These are phyloP conservation scores for Sminthurinus aureus DNA, from an alignment of 2,888 invertebrate species.

Conservation along the genomic window DNA sequence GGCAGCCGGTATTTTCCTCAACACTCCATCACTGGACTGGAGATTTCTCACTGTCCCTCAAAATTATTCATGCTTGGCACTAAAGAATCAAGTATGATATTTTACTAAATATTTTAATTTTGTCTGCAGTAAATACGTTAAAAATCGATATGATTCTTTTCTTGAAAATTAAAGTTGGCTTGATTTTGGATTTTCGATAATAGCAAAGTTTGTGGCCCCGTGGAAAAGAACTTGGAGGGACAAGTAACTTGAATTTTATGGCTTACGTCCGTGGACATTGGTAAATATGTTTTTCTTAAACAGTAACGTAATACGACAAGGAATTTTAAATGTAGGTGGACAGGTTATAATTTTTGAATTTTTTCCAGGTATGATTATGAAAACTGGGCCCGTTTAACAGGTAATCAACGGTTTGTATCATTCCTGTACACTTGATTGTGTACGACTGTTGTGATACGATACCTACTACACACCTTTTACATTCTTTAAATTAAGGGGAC, in stretches of 20 bases:
- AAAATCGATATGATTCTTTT: too few relatives aligned
- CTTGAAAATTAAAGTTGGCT: too few relatives aligned
- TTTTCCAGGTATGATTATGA: conserved; percentile 41
- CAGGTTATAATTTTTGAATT: not conserved
- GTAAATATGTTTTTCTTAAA: not conserved
- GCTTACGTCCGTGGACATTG: conserved; percentile 44
- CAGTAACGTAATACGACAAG: not conserved
- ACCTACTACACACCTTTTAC: too few relatives aligned
- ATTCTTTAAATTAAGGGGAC: conserved; percentile 20
- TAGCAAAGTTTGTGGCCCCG: conserved; percentile 46
- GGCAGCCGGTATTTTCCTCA: conserved; percentile 43
- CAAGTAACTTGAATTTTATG: conserved; percentile 43
- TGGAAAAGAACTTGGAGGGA: conserved; percentile 43
- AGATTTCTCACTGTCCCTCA: conserved; percentile 48
- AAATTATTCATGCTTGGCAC: conserved; percentile 48
- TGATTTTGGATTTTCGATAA: too few relatives aligned
- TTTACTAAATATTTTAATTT: not conserved
- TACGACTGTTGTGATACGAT: too few relatives aligned
- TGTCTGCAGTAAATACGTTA: too few relatives aligned
- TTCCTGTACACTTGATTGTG: too few relatives aligned
- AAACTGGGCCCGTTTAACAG: conserved; percentile 42
- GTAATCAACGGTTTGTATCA: too few relatives aligned
- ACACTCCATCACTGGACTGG: conserved; percentile 48
- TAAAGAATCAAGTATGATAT: conserved; percentile 46
- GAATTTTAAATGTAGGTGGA: not conserved